Percentiles rank a stretch among this genome's conserved stretches.
These are phyloP conservation scores for Pentamera pediparva DNA, from an alignment of 53 echinoderm and acorn worm species.

Conservation along the genomic window DNA sequence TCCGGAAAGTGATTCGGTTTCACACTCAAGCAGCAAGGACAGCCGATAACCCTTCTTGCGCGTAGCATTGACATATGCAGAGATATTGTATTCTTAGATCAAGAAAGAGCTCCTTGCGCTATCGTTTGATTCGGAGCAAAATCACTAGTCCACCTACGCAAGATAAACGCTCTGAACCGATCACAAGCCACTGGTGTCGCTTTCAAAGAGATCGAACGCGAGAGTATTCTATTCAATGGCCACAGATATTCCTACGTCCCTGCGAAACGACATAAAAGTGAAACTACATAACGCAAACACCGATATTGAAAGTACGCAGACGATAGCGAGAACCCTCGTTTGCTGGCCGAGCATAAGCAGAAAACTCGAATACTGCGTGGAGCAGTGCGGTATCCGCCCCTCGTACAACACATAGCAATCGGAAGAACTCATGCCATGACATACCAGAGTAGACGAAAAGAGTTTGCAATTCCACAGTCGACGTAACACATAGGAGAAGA, in stretches of 20 bases:
- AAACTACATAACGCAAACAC: slow-evolving; percentile 46
- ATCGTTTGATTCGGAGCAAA: slow-evolving; percentile 13
- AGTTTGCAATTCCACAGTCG: slow-evolving; percentile 41
- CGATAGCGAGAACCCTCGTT: slow-evolving; percentile 36
- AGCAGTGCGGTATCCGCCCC: slow-evolving; percentile 33
- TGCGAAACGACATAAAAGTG: slow-evolving; percentile 13
- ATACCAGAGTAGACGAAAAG: slow-evolving; percentile 41
- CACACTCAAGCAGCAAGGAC: slow-evolving; percentile 51
- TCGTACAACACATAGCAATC: slow-evolving; percentile 31
- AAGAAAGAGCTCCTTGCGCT: slow-evolving; percentile 62
- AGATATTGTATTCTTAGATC: slow-evolving; percentile 23
- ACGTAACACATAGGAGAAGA: slow-evolving; percentile 15
- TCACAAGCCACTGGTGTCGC: slow-evolving; percentile 33
- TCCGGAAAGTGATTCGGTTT: slow-evolving; percentile 61
- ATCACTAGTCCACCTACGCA: slow-evolving; percentile 31
- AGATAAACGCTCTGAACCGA: slow-evolving; percentile 33
- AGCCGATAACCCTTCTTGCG: slow-evolving; percentile 57
- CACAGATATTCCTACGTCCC: neutral
- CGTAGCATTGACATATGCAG: slow-evolving; percentile 34
- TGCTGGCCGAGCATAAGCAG: slow-evolving; percentile 49
- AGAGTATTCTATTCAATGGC: slow-evolving; percentile 25
- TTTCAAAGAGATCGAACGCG: slow-evolving; percentile 36
- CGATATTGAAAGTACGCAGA: slow-evolving; percentile 43
- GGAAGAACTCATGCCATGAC: slow-evolving; percentile 49
- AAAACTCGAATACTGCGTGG: slow-evolving; percentile 21